Evolutionary conservation across 64 coral and sea anemone species (phyloP), one percentile per base, ranked within the genome.

Genomic region (Actinia equina): DNA sequence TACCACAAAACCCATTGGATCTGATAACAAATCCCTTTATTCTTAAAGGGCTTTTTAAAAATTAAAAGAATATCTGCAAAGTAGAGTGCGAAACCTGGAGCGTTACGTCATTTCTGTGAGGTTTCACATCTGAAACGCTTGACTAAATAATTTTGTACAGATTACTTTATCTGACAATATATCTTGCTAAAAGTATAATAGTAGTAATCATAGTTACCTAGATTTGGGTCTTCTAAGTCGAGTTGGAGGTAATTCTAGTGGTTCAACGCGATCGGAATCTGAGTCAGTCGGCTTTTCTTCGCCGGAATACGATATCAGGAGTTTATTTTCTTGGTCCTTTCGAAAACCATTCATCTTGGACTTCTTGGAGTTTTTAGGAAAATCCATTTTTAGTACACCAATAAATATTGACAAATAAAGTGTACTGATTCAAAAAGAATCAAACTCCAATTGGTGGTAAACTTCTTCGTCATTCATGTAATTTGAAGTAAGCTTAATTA

Each of bases 201-300:
- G 62, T 62, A 45, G 6, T 27, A 88, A 12, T 49, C 16, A 83
- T 55, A 22, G 71, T 53, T 96, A 96, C 94, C 94, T 96, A 80
- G 94, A 85, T 90, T 89, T 96, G 1, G 94, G 94, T 16, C 94
- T 83, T 91, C 94, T 86, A 20, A 97, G 86, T 17, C 94, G 91
- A 43, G 94, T 97, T 59, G 94, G 94, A 51, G 94, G 94, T 27
- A 97, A 89, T 79, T 97, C 94, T 22, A 97, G 81, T 12, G 94
- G 94, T 37, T 83, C 87, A 43, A 97, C 79, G 52, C 83, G 85
- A 79, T 90, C 92, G 11, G 88, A 90, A 6, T 97, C 94, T 1
- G 94, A 88, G 30, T 89, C 91, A 54, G 79, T 96, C 23, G 77
- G 77, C 59, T 79, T 56, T 87, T 97, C 94, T 71, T 86, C 81